These are phyloP conservation scores for Papilio xuthus DNA, from an alignment of 1,140 invertebrate species.

Conservation along the genomic window DNA sequence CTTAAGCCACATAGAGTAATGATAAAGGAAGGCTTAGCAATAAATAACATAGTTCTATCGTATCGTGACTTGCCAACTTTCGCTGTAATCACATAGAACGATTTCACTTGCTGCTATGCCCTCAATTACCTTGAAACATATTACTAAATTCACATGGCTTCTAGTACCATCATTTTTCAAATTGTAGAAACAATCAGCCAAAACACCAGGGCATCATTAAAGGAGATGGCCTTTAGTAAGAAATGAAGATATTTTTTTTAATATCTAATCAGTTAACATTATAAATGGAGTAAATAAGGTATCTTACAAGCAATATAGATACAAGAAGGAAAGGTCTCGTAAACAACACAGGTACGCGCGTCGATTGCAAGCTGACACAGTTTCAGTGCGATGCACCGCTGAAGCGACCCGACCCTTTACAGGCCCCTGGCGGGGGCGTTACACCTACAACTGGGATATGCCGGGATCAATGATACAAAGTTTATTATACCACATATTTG, in stretches of 20 bases:
- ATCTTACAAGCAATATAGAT: too few relatives aligned
- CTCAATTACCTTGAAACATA: neutral
- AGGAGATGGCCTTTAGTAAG: too few relatives aligned
- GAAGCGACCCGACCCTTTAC: conserved; percentile 9
- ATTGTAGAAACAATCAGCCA: too few relatives aligned
- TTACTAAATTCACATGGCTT: too few relatives aligned
- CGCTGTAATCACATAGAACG: neutral
- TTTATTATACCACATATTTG: neutral
- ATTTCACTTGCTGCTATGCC: conserved; percentile 15
- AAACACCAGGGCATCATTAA: too few relatives aligned
- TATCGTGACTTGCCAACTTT: conserved; percentile 2
- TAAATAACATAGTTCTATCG: conserved; percentile 20
- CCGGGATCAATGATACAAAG: neutral
- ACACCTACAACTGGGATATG: neutral
- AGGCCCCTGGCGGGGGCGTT: neutral
- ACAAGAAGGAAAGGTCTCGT: neutral
- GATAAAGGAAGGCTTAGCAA: neutral
- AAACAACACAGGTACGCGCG: conserved; percentile 19
- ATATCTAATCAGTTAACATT: too few relatives aligned
- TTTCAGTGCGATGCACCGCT: conserved; percentile 40
- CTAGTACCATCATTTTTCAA: too few relatives aligned
- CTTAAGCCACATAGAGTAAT: neutral
- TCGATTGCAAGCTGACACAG: conserved; percentile 29
- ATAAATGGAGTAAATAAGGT: too few relatives aligned
- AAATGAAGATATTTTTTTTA: too few relatives aligned